Evolutionary conservation across 1,140 invertebrate genomes (phyloP).

Genomic region (Bombus confusus): DNA sequence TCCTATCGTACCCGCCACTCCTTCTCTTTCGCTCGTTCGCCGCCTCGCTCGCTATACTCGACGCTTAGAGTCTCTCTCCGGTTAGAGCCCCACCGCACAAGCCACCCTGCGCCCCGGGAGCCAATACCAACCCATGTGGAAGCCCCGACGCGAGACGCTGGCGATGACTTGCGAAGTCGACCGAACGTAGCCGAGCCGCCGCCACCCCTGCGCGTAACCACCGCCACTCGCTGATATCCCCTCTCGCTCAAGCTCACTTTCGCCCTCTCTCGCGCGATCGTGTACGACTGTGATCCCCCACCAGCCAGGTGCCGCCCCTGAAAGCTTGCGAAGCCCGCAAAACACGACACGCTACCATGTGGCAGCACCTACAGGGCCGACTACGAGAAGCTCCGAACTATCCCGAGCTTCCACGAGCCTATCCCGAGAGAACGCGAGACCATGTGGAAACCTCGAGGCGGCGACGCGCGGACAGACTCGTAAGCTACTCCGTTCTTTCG

Average conservation of each 20-base stretch:
- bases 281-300: conserved; percentile 39
- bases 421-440: conserved; percentile 60
- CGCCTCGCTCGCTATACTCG: conserved; percentile 50
- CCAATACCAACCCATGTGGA: conserved; percentile 83
- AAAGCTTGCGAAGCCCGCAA: conserved; percentile 67
- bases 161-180: conserved; percentile 76
- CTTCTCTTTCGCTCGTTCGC: conserved; percentile 25
- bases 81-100: conserved; percentile 78
- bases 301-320: conserved; percentile 63
- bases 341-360: conserved; percentile 73
- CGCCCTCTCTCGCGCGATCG: background rate
- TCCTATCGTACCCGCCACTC: conserved; percentile 1
- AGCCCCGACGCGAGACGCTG: conserved; percentile 78
- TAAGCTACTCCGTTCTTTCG: background rate
- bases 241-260: conserved; percentile 4
- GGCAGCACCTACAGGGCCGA: conserved; percentile 75
- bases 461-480: conserved; percentile 55
- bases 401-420: conserved; percentile 48
- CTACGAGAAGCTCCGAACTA: conserved; percentile 50
- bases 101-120: conserved; percentile 81
- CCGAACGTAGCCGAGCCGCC: conserved; percentile 74
- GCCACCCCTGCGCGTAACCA: conserved; percentile 62
- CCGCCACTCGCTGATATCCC: conserved; percentile 46
- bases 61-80: conserved; percentile 65
- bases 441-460: conserved; percentile 73